Conservation (phyloP, 2,797 vertebrate species). For the Liasis olivaceus region DNA sequence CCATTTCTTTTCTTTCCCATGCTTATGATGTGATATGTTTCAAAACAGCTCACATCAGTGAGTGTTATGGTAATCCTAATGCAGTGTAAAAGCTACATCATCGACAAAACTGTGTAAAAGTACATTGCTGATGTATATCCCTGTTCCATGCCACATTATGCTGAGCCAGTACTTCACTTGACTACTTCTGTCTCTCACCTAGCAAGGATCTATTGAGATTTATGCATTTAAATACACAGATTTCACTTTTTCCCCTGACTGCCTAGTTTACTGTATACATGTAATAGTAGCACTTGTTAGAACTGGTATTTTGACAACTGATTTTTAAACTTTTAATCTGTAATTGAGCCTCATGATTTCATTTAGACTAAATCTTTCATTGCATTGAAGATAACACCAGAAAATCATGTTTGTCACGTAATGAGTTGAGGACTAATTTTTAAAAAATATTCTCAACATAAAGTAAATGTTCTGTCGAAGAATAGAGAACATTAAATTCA, state of each 20-base stretch:
- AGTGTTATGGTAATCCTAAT: conserved; percentile 54
- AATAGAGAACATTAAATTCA: no score
- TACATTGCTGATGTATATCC: not conserved
- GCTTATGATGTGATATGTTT: conserved; percentile 57
- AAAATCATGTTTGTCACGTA: not conserved
- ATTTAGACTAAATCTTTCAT: not conserved
- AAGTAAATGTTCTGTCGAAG: not conserved
- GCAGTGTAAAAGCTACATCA: conserved; percentile 32
- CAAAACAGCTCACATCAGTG: conserved; percentile 58
- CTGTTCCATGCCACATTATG: conserved; percentile 46
- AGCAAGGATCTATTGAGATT: conserved; percentile 50
- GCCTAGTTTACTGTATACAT: not conserved
- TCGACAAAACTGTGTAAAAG: conserved; percentile 5
- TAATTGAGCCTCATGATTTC: not conserved
- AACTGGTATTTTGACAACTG: not conserved
- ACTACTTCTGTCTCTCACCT: conserved; percentile 17
- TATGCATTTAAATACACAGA: conserved; percentile 23
- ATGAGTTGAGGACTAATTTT: not conserved
- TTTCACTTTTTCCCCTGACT: not conserved
- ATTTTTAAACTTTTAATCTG: not conserved
- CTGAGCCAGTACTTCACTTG: conserved; percentile 12
- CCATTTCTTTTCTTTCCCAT: conserved; percentile 50
- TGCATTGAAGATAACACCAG: not conserved
- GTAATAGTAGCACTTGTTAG: conserved; percentile 3
- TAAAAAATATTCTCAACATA: not conserved